Evolutionary conservation across 2,113 vertebrate species (phyloP).

Genomic region (Zapus hudsonius): DNA sequence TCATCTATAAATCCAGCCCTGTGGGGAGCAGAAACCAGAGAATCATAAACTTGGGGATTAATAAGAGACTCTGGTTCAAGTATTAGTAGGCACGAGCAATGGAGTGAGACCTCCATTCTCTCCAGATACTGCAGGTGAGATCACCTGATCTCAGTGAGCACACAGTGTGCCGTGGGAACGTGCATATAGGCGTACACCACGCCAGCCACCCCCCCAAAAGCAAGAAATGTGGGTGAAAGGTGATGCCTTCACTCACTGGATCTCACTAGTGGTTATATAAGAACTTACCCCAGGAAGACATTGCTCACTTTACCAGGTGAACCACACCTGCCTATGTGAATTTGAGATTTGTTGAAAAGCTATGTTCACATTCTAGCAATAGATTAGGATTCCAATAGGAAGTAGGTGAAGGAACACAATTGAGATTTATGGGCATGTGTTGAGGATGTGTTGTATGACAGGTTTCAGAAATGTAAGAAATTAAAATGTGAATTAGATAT

Average conservation of each 20-base stretch:
- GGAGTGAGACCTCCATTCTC: no score
- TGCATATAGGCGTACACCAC: no score
- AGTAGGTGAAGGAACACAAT: neutral
- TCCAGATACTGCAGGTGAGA: no score
- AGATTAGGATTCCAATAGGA: neutral
- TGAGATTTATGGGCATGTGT: neutral
- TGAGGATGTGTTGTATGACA: neutral
- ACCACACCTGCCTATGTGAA: neutral
- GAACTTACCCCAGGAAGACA: neutral
- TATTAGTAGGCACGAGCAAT: no score
- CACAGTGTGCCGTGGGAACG: no score
- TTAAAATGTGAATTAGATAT: neutral
- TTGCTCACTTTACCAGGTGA: neutral
- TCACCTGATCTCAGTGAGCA: no score
- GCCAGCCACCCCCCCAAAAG: no score
- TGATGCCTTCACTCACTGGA: neutral
- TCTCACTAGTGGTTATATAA: neutral
- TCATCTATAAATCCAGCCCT: no score
- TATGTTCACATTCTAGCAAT: neutral
- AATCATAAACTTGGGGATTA: no score
- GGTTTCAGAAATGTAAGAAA: neutral
- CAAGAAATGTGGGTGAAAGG: neutral
- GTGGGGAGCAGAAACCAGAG: no score
- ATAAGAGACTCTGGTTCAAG: no score
- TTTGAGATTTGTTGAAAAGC: neutral